These are phyloP conservation scores for Sepioteuthis lessoniana DNA, from an alignment of 2,888 invertebrate species.

Conservation along the genomic window DNA sequence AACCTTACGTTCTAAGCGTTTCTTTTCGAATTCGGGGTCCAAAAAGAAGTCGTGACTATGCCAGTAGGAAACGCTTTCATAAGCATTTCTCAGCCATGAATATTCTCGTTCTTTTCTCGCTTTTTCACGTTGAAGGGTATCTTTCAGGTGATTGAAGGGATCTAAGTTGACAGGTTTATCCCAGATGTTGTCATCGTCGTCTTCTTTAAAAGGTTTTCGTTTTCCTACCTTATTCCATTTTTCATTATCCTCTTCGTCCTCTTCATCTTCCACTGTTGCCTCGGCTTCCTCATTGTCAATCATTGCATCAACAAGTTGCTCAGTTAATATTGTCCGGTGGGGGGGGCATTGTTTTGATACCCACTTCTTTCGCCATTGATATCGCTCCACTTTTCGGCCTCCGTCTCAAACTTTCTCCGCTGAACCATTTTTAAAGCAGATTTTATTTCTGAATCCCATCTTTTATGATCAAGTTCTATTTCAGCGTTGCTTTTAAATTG, in stretches of 20 bases:
- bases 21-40: background rate
- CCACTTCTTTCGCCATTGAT: no score
- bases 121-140: background rate
- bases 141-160: background rate
- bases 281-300: background rate
- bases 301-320: background rate
- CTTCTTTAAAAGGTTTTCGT: no score
- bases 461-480: background rate
- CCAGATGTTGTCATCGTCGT: background rate
- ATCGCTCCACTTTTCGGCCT: no score
- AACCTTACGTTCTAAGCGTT: slow-evolving; percentile 1
- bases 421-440: background rate
- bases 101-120: background rate
- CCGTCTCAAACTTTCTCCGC: background rate
- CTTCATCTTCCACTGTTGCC: no score
- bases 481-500: background rate
- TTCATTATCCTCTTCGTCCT: background rate
- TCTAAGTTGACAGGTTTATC: background rate
- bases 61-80: background rate
- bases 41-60: background rate
- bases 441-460: background rate
- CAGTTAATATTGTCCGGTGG: background rate
- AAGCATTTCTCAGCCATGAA: background rate
- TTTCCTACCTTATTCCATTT: no score
- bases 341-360: no score